Base-by-base conservation (phyloP, 1,140 invertebrate species). In the Achatina immaculata region DNA sequence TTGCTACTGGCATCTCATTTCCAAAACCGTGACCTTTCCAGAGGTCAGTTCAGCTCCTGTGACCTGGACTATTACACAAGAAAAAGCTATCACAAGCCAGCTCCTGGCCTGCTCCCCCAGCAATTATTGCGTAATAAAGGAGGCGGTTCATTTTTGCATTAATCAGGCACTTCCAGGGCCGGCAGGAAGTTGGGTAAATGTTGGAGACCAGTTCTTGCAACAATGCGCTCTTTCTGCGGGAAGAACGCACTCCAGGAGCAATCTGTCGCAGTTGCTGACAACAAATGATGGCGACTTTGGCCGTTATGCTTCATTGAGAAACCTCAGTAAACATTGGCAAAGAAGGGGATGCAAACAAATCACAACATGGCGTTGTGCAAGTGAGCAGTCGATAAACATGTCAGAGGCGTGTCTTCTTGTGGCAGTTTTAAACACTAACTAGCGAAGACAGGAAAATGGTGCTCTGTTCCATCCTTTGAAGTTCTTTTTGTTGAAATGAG, bases 251-350 rank as follows among this genome's bases (percentile, higher is more conserved):
- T 62, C 9, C 2, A 62, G 28, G 4, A n/a, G 3, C 28, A 62
- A 62, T 62, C 58, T 62, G 58, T 62, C 58, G 58, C 28, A 31
- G 58, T 4, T 19, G 16, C 6, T 6, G 58, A 62, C 58, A 34
- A 62, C 28, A 62, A 62, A 62, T 34, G 58, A 62, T 62, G 58
- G 3, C 58, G n/a, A 16, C 36, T n/a, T 45, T 7, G 42, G 68
- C 24, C 68, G 68, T 28, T 71, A 11, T 45, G 68, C 42, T 31
- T 71, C 68, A 40, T 40, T 71, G 38, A 71, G 38, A 71, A 45
- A 71, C 68, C 68, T 71, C 68, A 42, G 42, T 42, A 71, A 71
- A 71, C 68, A 71, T n/a, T 40, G 68, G 16, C 38, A 40, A 24
- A 71, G 36, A 71, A 71, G 68, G 9, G 9, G 38, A 40, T 6